Evolutionary conservation across 2,888 invertebrate genomes (phyloP), one percentile per base, ranked within the genome.

Genomic region (Ariolimax columbianus): DNA sequence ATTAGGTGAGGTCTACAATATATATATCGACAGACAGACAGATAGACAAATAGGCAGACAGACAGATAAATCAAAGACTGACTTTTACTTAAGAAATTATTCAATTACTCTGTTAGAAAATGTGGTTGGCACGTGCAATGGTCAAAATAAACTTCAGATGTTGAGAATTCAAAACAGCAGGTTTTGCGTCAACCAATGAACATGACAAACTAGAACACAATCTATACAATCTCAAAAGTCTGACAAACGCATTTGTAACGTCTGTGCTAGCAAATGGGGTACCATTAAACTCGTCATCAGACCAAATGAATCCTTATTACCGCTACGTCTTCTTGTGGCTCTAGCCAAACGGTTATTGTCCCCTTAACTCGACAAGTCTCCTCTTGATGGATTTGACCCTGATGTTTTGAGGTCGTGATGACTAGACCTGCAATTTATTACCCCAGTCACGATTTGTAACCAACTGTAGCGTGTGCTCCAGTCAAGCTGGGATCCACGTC

Each of bases 341-440:
- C 6, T 3, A 7, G 26, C 43, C 73, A 43, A 73, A 73, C 73
- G 40, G 23, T 73, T 73, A 43, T 43, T 73, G 43, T 73, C 43
- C 14, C n/a, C 43, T 43, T 9, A 43, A 40, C 43, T 47, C 72
- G 40, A 72, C 40, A 40, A 73, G 47, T 19, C 55, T 23, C 73
- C 73, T 33, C 4, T 19, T 43, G 73, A 73, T 73, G 40, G 73
- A 43, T 73, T 11, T 43, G 43, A 40, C 43, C 43, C 43, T 40
- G 72, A 72, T 72, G 40, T 17, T 72, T 72, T 23, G n/a, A 30
- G 73, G 73, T 43, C 43, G 47, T 17, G 43, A 73, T 73, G 43
- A 73, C 43, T 73, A 30, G n/a, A 0, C n/a, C n/a, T n/a, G 73
- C 9, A 43, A 11, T 73, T 55, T 73, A 40, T 43, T 73, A 43